phyloP scores from a whole-genome alignment of 2,888 invertebrate species.

The Acrobasis repandana region DNA sequence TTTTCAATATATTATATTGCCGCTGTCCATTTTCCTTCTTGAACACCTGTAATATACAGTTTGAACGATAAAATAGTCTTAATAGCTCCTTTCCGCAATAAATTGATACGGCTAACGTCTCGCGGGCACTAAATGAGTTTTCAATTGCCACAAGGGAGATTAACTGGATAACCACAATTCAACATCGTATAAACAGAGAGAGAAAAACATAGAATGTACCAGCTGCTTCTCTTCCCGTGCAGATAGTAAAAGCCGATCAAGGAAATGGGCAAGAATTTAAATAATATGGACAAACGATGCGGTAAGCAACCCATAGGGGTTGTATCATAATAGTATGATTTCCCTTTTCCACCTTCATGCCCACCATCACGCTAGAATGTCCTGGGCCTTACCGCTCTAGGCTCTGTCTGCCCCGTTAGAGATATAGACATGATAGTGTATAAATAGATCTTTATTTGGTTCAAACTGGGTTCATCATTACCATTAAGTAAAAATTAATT shows the following conservation, averaged over 20 bases:
- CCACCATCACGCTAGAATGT: no score
- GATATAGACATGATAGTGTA: no score
- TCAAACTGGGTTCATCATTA: conserved; percentile 58
- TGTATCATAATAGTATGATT: no score
- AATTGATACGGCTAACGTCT: conserved; percentile 57
- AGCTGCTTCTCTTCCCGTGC: no score
- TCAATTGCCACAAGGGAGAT: conserved; percentile 52
- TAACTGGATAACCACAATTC: conserved; percentile 52
- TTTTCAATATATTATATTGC: not conserved
- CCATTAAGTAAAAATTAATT: conserved; percentile 41
- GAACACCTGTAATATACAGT: not conserved
- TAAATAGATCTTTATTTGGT: conserved; percentile 59
- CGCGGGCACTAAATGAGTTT: conserved; percentile 59
- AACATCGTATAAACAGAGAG: conserved; percentile 55
- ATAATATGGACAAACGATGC: no score
- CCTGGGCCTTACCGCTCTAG: no score
- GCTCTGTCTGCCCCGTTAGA: no score
- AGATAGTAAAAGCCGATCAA: no score
- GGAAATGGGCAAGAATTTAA: no score
- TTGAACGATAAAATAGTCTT: conserved; percentile 25
- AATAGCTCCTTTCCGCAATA: conserved; percentile 44
- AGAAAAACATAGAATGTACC: no score
- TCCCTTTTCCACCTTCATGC: no score
- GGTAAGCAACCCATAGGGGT: no score
- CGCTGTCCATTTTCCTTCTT: not conserved